These are phyloP conservation scores for Drosophila recens DNA, from an alignment of 2,888 invertebrate genomes.

Conservation along the genomic window DNA sequence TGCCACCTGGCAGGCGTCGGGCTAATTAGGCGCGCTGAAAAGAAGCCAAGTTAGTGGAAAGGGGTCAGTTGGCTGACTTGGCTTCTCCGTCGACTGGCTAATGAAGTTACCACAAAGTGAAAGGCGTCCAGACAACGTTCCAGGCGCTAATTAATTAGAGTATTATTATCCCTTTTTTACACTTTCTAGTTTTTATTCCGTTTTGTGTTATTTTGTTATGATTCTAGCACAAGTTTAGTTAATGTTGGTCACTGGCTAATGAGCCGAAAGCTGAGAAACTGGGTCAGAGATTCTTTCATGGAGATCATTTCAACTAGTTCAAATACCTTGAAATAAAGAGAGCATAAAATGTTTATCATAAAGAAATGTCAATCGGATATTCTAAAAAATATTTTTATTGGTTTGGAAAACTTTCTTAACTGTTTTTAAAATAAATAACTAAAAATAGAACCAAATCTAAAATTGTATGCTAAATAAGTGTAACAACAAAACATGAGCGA, in stretches of 20 bases:
- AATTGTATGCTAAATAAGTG: constrained; percentile 43
- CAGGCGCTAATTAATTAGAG: constrained; percentile 60
- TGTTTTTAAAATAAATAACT: constrained; percentile 42
- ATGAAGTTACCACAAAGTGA: constrained; percentile 66
- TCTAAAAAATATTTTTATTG: constrained; percentile 16
- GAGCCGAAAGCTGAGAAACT: constrained; percentile 32
- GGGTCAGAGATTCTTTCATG: constrained; percentile 26
- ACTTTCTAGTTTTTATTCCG: constrained; percentile 9
- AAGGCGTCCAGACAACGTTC: constrained; percentile 52
- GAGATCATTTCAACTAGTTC: no score
- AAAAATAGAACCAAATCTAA: constrained; percentile 34
- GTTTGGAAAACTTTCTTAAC: constrained; percentile 14
- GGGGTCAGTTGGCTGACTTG: constrained; percentile 16
- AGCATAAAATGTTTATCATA: background rate
- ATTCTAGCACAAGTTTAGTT: constrained; percentile 22
- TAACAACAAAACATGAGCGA: constrained; percentile 44
- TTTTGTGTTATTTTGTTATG: constrained; percentile 6
- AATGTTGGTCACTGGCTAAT: constrained; percentile 50
- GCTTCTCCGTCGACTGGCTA: constrained; percentile 33
- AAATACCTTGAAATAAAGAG: background rate
- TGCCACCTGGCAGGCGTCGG: constrained; percentile 45
- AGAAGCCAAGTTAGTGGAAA: constrained; percentile 30
- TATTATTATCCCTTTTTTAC: constrained; percentile 22
- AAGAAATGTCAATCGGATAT: background rate
- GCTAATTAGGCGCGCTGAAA: constrained; percentile 62